Evolutionary conservation across 2,113 vertebrate species (phyloP).

Genomic region (Mormyrus lacerda): DNA sequence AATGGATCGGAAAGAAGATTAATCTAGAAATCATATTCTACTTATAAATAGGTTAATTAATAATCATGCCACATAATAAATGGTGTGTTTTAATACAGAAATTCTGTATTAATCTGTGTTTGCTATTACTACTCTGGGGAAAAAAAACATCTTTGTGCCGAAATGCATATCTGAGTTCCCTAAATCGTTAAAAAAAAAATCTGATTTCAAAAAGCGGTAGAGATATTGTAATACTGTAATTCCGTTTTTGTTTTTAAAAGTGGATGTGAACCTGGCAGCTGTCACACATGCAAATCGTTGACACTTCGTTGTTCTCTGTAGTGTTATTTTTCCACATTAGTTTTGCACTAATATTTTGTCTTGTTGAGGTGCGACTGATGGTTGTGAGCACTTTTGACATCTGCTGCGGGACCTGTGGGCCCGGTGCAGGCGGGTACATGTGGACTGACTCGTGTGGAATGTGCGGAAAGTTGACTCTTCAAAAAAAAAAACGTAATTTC

Average conservation of each 20-base stretch:
- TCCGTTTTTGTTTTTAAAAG: neutral
- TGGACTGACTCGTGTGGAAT: neutral
- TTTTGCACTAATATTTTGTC: neutral
- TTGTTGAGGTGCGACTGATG: neutral
- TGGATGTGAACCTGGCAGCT: neutral
- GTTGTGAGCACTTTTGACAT: neutral
- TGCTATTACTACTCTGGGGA: neutral
- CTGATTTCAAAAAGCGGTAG: neutral
- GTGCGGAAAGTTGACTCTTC: neutral
- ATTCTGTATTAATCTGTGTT: neutral
- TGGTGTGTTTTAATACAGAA: neutral
- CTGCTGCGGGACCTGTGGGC: neutral
- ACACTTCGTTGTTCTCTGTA: neutral
- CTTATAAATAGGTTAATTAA: neutral
- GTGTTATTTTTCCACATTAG: neutral
- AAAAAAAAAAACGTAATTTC: neutral
- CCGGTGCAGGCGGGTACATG: neutral
- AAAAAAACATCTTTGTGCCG: neutral
- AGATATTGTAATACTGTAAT: slow-evolving; percentile 1
- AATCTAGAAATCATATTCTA: neutral
- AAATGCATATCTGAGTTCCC: neutral
- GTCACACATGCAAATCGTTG: neutral
- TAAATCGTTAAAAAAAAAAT: neutral
- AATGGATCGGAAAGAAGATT: neutral
- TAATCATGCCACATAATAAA: neutral